Evolutionary conservation across 2,113 vertebrate genomes (phyloP).

Genomic region (Mirounga angustirostris): DNA sequence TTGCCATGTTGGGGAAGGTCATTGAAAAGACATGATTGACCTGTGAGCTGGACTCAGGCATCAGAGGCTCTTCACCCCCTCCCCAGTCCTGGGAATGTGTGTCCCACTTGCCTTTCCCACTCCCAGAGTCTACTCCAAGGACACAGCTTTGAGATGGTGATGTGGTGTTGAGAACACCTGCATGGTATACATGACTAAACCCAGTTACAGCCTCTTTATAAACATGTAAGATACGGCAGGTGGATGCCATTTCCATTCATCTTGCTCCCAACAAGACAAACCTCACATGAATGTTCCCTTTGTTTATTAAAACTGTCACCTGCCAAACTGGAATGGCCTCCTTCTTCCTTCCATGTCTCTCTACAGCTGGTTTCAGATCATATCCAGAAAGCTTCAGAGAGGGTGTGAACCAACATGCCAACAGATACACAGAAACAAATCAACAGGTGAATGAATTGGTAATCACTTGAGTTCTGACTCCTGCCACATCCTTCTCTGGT

Average conservation of each 20-base stretch:
- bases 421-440: neutral
- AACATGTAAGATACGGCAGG: neutral
- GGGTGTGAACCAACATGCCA: neutral
- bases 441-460: neutral
- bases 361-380: neutral
- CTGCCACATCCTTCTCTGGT: accelerated
- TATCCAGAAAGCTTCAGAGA: neutral
- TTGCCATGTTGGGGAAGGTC: neutral
- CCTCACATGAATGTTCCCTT: neutral
- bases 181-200: neutral
- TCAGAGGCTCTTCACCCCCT: neutral
- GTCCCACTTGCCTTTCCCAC: neutral
- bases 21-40: neutral
- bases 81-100: neutral
- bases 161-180: neutral
- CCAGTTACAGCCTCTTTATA: neutral
- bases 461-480: accelerated
- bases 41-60: neutral
- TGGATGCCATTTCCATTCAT: neutral
- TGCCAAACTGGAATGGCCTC: neutral
- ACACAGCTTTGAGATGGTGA: neutral
- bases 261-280: neutral
- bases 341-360: neutral
- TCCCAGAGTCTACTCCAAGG: neutral
- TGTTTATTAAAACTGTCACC: neutral